phyloP scores from a whole-genome alignment of 2,888 invertebrate species.

The Cantharis rustica region DNA sequence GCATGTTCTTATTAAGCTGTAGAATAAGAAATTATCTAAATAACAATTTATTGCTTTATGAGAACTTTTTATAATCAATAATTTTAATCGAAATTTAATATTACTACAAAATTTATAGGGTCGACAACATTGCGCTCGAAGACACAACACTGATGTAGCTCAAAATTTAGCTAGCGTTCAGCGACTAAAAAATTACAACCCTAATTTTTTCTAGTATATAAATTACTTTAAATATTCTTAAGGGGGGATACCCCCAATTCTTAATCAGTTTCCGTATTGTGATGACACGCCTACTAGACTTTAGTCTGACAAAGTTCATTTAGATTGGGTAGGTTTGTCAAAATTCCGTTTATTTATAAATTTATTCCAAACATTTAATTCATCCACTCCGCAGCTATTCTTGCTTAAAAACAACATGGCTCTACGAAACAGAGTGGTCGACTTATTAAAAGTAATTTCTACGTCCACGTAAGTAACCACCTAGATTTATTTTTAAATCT shows the following conservation, averaged over 20 bases:
- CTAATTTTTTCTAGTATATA: too few relatives aligned
- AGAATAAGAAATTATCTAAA: not conserved
- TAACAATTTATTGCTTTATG: not conserved
- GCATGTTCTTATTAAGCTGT: not conserved
- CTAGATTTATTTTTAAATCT: not conserved
- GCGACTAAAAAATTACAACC: too few relatives aligned
- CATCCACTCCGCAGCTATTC: not conserved
- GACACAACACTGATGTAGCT: not conserved
- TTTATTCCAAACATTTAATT: not conserved
- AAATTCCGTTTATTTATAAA: not conserved
- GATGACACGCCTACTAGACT: not conserved
- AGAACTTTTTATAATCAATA: not conserved
- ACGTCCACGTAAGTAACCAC: slow-evolving; percentile 27
- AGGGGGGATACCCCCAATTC: not conserved
- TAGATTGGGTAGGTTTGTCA: not conserved
- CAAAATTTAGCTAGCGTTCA: too few relatives aligned
- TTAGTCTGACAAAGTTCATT: not conserved
- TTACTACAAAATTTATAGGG: not conserved
- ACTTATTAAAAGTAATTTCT: slow-evolving; percentile 26
- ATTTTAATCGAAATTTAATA: not conserved
- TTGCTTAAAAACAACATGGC: slow-evolving; percentile 13
- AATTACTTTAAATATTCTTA: too few relatives aligned
- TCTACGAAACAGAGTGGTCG: slow-evolving; percentile 20
- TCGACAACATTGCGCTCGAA: not conserved
- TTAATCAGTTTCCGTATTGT: not conserved